phyloP scores from a whole-genome alignment of 1,140 invertebrate species.

The Hylaeus volcanicus region DNA sequence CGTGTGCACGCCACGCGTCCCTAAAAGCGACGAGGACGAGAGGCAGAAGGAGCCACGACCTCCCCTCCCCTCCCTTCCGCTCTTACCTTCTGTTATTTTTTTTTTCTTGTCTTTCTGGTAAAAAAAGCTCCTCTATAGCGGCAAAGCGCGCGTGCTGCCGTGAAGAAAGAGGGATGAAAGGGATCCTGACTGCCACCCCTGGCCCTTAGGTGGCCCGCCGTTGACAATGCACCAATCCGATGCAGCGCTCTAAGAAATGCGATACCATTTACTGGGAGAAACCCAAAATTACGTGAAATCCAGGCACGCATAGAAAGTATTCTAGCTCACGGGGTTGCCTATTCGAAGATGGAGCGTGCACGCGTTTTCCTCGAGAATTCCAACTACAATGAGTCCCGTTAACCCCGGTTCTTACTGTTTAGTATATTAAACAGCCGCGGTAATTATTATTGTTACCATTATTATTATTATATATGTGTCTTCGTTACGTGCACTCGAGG shows the following conservation, averaged over 20 bases:
- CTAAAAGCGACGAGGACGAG: slow-evolving; percentile 34
- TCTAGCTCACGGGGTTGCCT: slow-evolving; percentile 23
- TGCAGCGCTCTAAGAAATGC: slow-evolving; percentile 65
- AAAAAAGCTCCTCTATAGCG: slow-evolving; percentile 61
- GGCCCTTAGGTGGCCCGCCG: slow-evolving; percentile 60
- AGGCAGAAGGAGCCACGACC: slow-evolving; percentile 1
- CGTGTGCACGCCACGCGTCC: slow-evolving; percentile 63
- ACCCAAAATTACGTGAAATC: slow-evolving; percentile 74
- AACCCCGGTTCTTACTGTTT: neutral
- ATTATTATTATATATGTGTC: too few species aligned
- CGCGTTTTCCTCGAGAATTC: neutral
- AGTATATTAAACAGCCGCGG: too few species aligned
- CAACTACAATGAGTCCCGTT: neutral
- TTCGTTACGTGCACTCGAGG: too few species aligned
- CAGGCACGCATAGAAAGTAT: slow-evolving; percentile 40
- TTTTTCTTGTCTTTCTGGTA: slow-evolving; percentile 63
- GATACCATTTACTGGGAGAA: slow-evolving; percentile 71
- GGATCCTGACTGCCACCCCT: slow-evolving; percentile 54
- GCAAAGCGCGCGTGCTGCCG: slow-evolving; percentile 55
- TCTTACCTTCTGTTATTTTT: slow-evolving; percentile 30
- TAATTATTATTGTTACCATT: too few species aligned
- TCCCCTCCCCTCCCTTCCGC: slow-evolving; percentile 49
- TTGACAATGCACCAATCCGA: slow-evolving; percentile 66
- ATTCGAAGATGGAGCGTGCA: neutral
- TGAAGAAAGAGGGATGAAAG: slow-evolving; percentile 60